Conservation (phyloP, 2,888 invertebrate genomes). For the Clusia tigrina region DNA sequence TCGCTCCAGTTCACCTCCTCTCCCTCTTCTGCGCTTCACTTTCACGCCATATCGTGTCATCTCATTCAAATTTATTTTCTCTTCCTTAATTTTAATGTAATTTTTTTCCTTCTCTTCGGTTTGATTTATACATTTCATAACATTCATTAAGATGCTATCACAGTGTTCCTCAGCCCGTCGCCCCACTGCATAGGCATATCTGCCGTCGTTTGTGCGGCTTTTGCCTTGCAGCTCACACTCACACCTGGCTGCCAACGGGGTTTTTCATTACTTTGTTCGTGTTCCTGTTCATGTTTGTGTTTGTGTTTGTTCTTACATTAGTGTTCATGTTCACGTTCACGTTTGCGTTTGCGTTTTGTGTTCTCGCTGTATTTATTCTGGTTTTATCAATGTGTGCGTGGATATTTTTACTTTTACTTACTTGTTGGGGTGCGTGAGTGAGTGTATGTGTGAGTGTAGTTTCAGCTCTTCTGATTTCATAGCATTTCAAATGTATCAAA, state of each 20-base stretch:
- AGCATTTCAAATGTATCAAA: no score
- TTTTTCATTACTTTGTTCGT: neutral
- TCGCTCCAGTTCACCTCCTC: slow-evolving; percentile 20
- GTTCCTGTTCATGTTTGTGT: neutral
- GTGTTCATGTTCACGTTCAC: no score
- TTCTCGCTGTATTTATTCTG: no score
- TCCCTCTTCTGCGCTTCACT: slow-evolving; percentile 7
- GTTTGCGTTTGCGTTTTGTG: no score
- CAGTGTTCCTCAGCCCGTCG: slow-evolving; percentile 31
- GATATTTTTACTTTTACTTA: neutral
- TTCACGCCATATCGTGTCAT: neutral
- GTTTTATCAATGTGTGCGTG: neutral
- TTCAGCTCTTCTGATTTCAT: no score
- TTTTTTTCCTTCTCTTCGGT: no score
- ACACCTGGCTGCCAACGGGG: no score
- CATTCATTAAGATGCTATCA: slow-evolving; percentile 57
- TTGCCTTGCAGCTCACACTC: no score
- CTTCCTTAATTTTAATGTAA: no score
- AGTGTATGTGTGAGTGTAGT: no score
- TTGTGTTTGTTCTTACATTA: neutral
- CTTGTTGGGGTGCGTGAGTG: no score
- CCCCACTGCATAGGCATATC: neutral
- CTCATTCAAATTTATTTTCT: slow-evolving; percentile 34
- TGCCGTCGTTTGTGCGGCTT: neutral
- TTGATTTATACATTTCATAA: slow-evolving; percentile 55